Evolutionary conservation across 2,888 invertebrate species (phyloP), one percentile per base, ranked within the genome.

Genomic region (Cephus nigrinus): DNA sequence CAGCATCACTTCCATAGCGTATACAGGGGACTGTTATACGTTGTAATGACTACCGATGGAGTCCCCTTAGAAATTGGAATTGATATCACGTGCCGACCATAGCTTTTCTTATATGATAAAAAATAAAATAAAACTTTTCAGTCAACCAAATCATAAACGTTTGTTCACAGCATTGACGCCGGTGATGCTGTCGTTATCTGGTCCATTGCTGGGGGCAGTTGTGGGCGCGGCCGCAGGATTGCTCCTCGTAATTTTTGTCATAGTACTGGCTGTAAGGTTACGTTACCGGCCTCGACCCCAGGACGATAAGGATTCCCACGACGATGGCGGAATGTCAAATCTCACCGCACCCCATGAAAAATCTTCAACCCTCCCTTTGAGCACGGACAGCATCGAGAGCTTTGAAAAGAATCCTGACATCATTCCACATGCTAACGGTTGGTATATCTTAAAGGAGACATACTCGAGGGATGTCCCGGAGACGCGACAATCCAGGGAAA

Each of bases 401-500:
- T 91, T 91, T 82, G 90, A 91, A 82, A 91, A 91, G 88, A 89
- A 91, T 83, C 91, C 91, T 12, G 91, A 91, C 81, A 90, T 91
- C 83, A 91, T 91, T 81, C 90, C 90, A 55, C 91, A 91, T 79
- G 88, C 89, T 78, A 90, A 91, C 82, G 90, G 91, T 90, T 79
- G 84, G 87, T 85, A 75, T 32, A n/a, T 12, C 23, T 73, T 73
- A 30, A 68, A 75, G 72, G 73, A 75, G 55, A 23, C 55, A 55
- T 55, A 9, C 55, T 23, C 5, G 9, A 23, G 5, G 23, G 2
- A 55, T 9, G 0, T 23, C 9, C 23, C 2, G 55, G 9, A 23
- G 55, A 55, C 5, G 23, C 0, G 55, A 55, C 2, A 9, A 23
- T 1, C 23, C 5, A 23, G 55, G 23, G 5, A 2, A 55, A 23